These are phyloP conservation scores for Leucozona laternaria DNA, from an alignment of 2,888 invertebrate genomes.

Conservation along the genomic window DNA sequence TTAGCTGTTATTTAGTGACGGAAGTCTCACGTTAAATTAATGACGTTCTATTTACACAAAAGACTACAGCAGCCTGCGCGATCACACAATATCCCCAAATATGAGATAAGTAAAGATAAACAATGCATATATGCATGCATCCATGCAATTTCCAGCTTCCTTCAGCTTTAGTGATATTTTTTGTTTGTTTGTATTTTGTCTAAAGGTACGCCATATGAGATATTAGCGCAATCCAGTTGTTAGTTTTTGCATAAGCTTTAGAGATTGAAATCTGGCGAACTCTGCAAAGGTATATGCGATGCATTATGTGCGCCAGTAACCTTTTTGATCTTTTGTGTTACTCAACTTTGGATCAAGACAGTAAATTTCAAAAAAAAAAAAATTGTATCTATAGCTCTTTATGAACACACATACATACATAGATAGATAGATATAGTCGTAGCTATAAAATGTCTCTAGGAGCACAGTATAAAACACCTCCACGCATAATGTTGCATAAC, in stretches of 20 bases:
- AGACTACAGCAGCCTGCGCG: conserved; percentile 1
- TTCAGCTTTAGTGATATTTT: conserved; percentile 8
- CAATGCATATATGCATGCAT: conserved; percentile 25
- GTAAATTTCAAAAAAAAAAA: conserved; percentile 9
- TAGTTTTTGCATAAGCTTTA: conserved; percentile 52
- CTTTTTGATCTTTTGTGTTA: conserved; percentile 61
- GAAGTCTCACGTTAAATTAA: conserved; percentile 67
- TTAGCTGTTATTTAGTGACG: conserved; percentile 66
- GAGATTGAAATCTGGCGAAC: conserved; percentile 61
- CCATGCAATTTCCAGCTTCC: neutral
- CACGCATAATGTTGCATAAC: conserved; percentile 66
- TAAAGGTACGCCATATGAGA: conserved; percentile 21
- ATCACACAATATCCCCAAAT: conserved; percentile 34
- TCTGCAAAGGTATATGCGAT: conserved; percentile 12
- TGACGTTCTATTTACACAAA: conserved; percentile 36
- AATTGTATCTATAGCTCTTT: neutral
- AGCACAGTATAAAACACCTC: conserved; percentile 46
- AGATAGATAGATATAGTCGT: neutral
- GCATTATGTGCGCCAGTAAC: conserved; percentile 67
- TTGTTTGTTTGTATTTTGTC: neutral
- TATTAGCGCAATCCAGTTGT: conserved; percentile 33
- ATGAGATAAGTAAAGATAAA: conserved; percentile 24
- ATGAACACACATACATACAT: neutral
- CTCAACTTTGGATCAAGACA: conserved; percentile 50
- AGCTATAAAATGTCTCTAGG: conserved; percentile 19